Evolutionary conservation across 2,113 vertebrate genomes (phyloP), one percentile per base, ranked within the genome.

Genomic region (Catharus fuscescens): DNA sequence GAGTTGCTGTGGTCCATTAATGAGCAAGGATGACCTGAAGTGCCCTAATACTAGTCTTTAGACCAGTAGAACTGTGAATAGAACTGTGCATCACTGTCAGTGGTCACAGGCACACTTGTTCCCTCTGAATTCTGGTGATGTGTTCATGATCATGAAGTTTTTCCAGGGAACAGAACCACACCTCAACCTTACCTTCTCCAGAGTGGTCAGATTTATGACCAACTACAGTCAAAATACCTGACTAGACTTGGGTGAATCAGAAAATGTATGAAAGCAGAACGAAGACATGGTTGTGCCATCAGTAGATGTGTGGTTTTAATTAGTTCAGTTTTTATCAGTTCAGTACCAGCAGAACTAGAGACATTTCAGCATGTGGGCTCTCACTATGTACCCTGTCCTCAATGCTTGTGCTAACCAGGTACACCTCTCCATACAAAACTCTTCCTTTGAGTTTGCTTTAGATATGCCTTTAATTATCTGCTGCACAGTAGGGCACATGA

Each of bases 1-100:
- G 56, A 36, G 8, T 79, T 42, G 16, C 70, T 79, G 57, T 23
- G 26, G 17, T 60, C 23, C 24, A 0, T 40, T 67, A 62, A n/a
- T 47, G 52, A 56, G 60, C 1, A 1, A 62, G 32, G 15, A 28
- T 28, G 18, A 54, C 56, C 45, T 52, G 26, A 59, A 42, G 32
- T 47, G 25, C 56, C 34, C 54, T 59, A 17, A 32, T 24, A 8
- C 24, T 54, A 44, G 5, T 24, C 57, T 76, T 56, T 17, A 61
- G 38, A 10, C 9, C 54, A 53, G 8, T 1, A 34, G 31, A 50
- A 20, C 31, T 42, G 19, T 76, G 61, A 34, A 0, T 6, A 34
- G 31, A 31, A n/a, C n/a, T 31, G 47, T 3, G 4, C 2, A 1
- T 54, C 52, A 4, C 6, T 66, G 12, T 19, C 42, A 19, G 2